Conservation (phyloP, 2,113 vertebrate species). For the Poeciliopsis occidentalis region DNA sequence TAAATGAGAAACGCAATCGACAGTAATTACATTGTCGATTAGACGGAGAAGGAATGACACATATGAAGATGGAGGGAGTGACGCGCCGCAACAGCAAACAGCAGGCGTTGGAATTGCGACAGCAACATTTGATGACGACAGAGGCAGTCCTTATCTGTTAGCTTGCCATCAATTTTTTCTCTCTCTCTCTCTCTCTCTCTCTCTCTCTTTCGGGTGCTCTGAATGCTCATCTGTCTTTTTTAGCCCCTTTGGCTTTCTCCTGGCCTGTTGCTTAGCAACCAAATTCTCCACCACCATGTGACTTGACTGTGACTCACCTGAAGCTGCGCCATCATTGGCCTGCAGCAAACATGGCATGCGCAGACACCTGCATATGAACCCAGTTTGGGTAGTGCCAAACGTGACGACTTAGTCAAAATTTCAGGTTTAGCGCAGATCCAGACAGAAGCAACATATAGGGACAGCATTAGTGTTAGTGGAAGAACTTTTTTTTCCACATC, state of each 20-base stretch:
- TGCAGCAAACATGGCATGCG: constrained; percentile 61
- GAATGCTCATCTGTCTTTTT: constrained; percentile 71
- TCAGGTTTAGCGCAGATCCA: background rate
- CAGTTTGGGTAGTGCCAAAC: constrained; percentile 3
- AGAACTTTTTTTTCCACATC: background rate
- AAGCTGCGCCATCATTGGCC: constrained; percentile 76
- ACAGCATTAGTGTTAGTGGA: background rate
- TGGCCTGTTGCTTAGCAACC: constrained; percentile 82
- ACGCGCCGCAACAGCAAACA: constrained; percentile 35
- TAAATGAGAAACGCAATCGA: background rate
- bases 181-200: background rate
- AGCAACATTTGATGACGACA: constrained; percentile 72
- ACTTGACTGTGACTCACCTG: constrained; percentile 86
- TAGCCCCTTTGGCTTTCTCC: constrained; percentile 77
- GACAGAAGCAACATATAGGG: background rate
- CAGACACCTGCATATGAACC: constrained; percentile 24
- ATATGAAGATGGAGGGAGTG: background rate
- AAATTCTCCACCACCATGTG: constrained; percentile 70
- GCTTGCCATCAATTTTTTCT: constrained; percentile 29
- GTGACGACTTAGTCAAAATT: background rate
- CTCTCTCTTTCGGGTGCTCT: constrained; percentile 21
- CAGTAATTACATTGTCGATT: constrained; percentile 3
- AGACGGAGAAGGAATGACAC: constrained; percentile 6
- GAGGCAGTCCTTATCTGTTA: constrained; percentile 67
- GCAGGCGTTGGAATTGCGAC: constrained; percentile 55